Evolutionary conservation across 2,888 invertebrate species (phyloP).

Genomic region (Sericinus montela): DNA sequence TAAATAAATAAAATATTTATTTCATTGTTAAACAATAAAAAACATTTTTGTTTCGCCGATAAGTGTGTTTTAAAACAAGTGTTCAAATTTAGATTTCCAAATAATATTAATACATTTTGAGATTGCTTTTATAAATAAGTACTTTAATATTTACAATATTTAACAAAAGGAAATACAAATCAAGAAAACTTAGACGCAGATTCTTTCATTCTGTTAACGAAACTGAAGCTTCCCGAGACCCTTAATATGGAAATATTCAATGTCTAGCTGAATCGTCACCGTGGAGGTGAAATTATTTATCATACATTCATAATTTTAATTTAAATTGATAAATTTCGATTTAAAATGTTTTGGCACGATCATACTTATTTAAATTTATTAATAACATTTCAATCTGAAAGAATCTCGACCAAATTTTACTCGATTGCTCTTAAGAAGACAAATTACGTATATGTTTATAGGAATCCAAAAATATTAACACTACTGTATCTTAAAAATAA

Average conservation of each 20-base stretch:
- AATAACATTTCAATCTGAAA: slow-evolving; percentile 51
- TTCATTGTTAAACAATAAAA: slow-evolving; percentile 43
- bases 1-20: slow-evolving; percentile 60
- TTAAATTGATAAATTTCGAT: slow-evolving; percentile 29
- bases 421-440: slow-evolving; percentile 42
- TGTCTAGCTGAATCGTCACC: background rate
- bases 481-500: slow-evolving; percentile 77
- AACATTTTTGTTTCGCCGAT: slow-evolving; percentile 38
- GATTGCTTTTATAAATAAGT: slow-evolving; percentile 32
- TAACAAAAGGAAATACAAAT: slow-evolving; percentile 41
- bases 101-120: slow-evolving; percentile 22
- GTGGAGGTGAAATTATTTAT: slow-evolving; percentile 49
- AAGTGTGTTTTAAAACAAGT: slow-evolving; percentile 53
- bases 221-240: slow-evolving; percentile 22
- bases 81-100: slow-evolving; percentile 45
- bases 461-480: slow-evolving; percentile 79
- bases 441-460: slow-evolving; percentile 78
- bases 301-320: slow-evolving; percentile 14
- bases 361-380: slow-evolving; percentile 37
- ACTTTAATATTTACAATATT: slow-evolving; percentile 64
- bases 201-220: slow-evolving; percentile 48
- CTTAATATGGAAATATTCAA: slow-evolving; percentile 31
- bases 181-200: slow-evolving; percentile 52
- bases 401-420: slow-evolving; percentile 58
- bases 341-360: slow-evolving; percentile 65